These are phyloP conservation scores for Stigmatopora nigra DNA, from an alignment of 2,113 vertebrate genomes.

Conservation along the genomic window DNA sequence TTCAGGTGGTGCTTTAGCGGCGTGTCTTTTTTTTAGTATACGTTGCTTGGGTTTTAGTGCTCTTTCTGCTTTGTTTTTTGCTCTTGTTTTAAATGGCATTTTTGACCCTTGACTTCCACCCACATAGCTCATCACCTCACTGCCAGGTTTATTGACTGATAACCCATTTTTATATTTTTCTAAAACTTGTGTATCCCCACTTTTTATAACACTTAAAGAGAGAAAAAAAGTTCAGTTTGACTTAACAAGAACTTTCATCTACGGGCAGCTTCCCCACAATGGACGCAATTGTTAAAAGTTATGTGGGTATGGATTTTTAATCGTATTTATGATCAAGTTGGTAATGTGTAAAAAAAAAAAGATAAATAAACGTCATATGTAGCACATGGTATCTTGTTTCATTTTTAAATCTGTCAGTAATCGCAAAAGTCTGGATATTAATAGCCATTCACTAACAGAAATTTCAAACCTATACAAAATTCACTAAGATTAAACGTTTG, in stretches of 20 bases:
- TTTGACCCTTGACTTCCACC: slow-evolving; percentile 57
- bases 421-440: neutral
- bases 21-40: slow-evolving; percentile 38
- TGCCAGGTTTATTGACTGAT: slow-evolving; percentile 1
- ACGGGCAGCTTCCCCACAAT: slow-evolving; percentile 51
- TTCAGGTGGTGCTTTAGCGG: neutral
- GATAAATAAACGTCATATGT: slow-evolving; percentile 54
- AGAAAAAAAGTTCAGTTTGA: slow-evolving; percentile 16
- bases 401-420: slow-evolving; percentile 9
- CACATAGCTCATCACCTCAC: slow-evolving; percentile 53
- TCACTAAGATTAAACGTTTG: too few relatives aligned
- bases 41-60: slow-evolving; percentile 41
- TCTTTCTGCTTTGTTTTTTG: slow-evolving; percentile 36
- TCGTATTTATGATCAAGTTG: slow-evolving; percentile 66
- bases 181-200: slow-evolving; percentile 40
- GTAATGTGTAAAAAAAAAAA: slow-evolving; percentile 51
- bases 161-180: slow-evolving; percentile 65
- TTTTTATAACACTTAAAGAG: slow-evolving; percentile 47
- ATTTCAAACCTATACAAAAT: too few relatives aligned
- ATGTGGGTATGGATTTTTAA: slow-evolving; percentile 64
- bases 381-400: slow-evolving; percentile 6
- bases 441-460: too few relatives aligned
- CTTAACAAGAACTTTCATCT: slow-evolving; percentile 30
- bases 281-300: slow-evolving; percentile 48
- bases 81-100: slow-evolving; percentile 31